These are phyloP conservation scores for Melipona quadrifasciata DNA, from an alignment of 1,140 invertebrate genomes.

Conservation along the genomic window DNA sequence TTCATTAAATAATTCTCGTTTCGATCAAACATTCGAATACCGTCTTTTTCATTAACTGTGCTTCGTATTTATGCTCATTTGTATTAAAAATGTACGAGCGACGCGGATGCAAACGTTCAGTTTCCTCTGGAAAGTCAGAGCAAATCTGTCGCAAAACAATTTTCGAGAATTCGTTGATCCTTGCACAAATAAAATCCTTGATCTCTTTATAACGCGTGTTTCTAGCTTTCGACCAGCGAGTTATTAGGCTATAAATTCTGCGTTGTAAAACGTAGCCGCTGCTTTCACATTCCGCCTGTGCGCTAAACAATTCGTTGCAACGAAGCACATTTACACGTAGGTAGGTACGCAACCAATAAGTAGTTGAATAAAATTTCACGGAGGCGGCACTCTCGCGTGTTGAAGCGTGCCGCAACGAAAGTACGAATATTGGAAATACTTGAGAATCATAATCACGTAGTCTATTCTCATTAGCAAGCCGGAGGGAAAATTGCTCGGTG, in stretches of 20 bases:
- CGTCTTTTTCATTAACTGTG: no score
- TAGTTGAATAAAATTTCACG: not conserved
- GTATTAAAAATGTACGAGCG: no score
- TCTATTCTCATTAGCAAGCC: constrained; percentile 13
- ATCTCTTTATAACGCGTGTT: not conserved
- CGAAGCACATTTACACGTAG: no score
- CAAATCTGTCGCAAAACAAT: no score
- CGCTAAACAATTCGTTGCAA: not conserved
- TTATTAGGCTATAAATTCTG: not conserved
- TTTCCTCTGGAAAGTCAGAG: no score
- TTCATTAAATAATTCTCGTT: no score
- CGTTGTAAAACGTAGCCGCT: not conserved
- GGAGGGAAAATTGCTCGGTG: constrained; percentile 14
- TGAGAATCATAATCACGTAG: constrained; percentile 19
- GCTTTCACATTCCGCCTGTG: not conserved
- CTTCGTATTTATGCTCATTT: no score
- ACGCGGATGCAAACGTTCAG: no score
- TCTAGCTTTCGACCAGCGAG: not conserved
- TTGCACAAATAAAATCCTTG: not conserved
- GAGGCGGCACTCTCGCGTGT: no score
- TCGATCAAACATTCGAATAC: no score
- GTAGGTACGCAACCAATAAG: not conserved
- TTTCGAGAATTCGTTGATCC: no score
- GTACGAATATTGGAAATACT: constrained; percentile 25
- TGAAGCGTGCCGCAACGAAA: not conserved